Evolutionary conservation across 2,888 invertebrate genomes (phyloP).

Genomic region (Macrophya alboannulata): DNA sequence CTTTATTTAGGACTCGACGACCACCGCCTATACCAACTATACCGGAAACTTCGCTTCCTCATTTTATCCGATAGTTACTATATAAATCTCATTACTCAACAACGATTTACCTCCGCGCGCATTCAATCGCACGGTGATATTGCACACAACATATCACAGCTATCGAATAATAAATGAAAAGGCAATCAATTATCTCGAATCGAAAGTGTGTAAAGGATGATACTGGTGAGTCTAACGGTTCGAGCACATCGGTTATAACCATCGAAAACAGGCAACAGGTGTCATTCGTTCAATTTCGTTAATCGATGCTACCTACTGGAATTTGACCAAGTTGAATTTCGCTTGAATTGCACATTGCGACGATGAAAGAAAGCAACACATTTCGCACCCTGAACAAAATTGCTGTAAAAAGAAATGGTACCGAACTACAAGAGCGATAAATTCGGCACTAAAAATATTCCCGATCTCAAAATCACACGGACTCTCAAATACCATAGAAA

Average conservation of each 20-base stretch:
- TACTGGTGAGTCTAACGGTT: slow-evolving; percentile 12
- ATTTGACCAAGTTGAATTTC: slow-evolving; percentile 31
- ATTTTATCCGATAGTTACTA: neutral
- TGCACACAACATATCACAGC: neutral
- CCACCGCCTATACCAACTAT: slow-evolving; percentile 54
- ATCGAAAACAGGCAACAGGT: slow-evolving; percentile 50
- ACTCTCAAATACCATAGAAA: slow-evolving; percentile 6
- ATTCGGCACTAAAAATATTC: slow-evolving; percentile 15
- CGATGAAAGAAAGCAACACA: neutral
- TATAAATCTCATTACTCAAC: neutral
- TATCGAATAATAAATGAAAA: neutral
- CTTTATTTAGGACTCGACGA: slow-evolving; percentile 69
- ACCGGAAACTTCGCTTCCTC: neutral
- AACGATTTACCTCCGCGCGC: neutral
- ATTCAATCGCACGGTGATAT: neutral
- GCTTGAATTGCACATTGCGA: neutral
- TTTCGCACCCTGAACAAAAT: neutral
- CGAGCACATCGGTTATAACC: slow-evolving; percentile 40
- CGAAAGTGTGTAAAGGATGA: slow-evolving; percentile 28
- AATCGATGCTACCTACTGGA: slow-evolving; percentile 28
- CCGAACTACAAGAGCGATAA: neutral
- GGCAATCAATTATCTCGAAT: slow-evolving; percentile 27
- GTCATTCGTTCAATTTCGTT: slow-evolving; percentile 44
- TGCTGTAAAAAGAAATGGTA: neutral
- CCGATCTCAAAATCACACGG: slow-evolving; percentile 34